Base-by-base conservation (phyloP, 2,888 invertebrate species). In the Caenorhabditis wallacei region DNA sequence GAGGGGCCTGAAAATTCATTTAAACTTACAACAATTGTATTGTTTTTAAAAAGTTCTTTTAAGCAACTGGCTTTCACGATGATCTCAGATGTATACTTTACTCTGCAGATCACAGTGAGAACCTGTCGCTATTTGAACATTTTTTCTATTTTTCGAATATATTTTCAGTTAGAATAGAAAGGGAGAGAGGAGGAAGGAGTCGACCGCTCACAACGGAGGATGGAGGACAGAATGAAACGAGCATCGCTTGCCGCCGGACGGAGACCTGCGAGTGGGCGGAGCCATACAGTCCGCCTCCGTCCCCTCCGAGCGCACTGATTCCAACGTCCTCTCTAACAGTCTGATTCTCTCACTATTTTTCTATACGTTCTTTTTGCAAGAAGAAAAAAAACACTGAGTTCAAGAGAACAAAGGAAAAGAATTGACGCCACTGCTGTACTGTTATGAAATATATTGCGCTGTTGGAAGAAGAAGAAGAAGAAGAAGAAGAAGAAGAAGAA, bases 61-160 rank as follows among this genome's bases (percentile, higher is more conserved):
- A 66, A 78, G 80, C 87, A 85, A 88, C 83, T 87, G 88, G 88
- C 87, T 88, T 89, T 88, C 88, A 89, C 86, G 81, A 88, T 88
- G 88, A 88, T 88, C 88, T 89, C 88, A 88, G 89, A 89, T 63
- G 71, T 53, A 18, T 40, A 13, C 30, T 40, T 63, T 63, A 69
- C 68, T 87, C 87, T 87, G 85, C 84, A 87, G 89, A 89, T 84
- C 89, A 86, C 75, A 81, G 86, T 51, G 89, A 89, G 87, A 87
- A 87, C 89, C 89, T 84, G 80, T 82, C 51, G 84, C 76, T 72
- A 66, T 16, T 8, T 56, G 51, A 78, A 78, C 66, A 48, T 10
- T 20, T 53, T 61, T 68, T 35, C 20, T 43, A 53, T 61, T 61
- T 61, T 61, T 59, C 26, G 30, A n/a, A n/a, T n/a, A 59, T 54